These are phyloP conservation scores for Schizopygopsis pylzovi DNA, from an alignment of 2,797 vertebrate species.

Conservation along the genomic window DNA sequence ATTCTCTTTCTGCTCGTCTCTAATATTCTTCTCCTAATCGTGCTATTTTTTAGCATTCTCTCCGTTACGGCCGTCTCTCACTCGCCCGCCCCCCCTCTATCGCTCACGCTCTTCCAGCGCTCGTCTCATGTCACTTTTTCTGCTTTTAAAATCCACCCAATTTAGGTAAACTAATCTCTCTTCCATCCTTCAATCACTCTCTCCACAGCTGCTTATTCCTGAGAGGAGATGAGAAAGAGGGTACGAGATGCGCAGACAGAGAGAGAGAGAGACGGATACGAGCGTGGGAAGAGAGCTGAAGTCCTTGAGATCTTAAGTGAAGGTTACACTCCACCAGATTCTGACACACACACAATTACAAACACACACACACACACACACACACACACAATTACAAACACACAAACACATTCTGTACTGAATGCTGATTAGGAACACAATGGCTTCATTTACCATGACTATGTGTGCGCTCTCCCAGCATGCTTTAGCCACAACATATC, in stretches of 20 bases:
- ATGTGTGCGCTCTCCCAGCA: neutral
- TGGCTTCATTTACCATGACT: conserved; percentile 1
- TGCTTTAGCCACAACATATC: neutral
- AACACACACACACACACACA: neutral
- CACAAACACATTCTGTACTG: conserved; percentile 5
- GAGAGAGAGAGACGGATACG: neutral
- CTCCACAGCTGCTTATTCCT: conserved; percentile 14
- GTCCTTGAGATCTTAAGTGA: conserved; percentile 33
- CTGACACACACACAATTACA: conserved; percentile 18
- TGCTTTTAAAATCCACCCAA: conserved; percentile 29
- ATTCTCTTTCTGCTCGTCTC: neutral
- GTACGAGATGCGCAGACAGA: neutral
- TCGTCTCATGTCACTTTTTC: conserved; percentile 17
- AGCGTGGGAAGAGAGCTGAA: conserved; percentile 9
- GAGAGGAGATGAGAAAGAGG: neutral
- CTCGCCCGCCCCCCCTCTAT: neutral
- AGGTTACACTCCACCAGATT: conserved; percentile 20
- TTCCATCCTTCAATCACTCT: conserved; percentile 29
- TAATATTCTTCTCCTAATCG: conserved; percentile 20
- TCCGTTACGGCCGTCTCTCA: neutral
- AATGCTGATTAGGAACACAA: conserved; percentile 28
- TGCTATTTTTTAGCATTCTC: conserved; percentile 23
- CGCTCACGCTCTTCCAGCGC: conserved; percentile 1
- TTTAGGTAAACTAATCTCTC: conserved; percentile 36
- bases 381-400: neutral